A percentile compares a stretch with the other conserved stretches of the same genome.
These are phyloP conservation scores for Malurus alboscapulatus DNA, from an alignment of 2,113 vertebrate species.

Conservation along the genomic window DNA sequence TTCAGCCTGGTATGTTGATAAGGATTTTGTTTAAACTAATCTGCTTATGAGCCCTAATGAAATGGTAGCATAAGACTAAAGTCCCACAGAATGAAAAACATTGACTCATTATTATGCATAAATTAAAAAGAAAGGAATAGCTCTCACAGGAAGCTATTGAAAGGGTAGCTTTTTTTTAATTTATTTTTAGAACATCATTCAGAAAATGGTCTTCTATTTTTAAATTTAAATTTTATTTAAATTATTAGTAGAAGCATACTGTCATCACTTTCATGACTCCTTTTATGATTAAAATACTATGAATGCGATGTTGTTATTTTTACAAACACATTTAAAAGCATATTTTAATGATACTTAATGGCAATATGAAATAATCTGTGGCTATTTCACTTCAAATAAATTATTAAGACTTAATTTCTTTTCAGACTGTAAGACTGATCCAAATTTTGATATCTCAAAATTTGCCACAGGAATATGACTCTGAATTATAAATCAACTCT, in stretches of 20 bases:
- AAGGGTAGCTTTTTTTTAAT: not conserved
- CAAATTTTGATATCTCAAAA: not conserved
- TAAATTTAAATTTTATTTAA: not conserved
- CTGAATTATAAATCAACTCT: not conserved
- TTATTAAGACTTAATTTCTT: not conserved
- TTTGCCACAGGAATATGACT: not conserved
- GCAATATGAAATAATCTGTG: not conserved
- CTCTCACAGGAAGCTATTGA: not conserved
- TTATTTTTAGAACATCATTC: not conserved
- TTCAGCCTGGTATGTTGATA: not conserved
- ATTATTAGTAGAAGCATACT: not conserved
- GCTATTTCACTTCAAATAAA: not conserved
- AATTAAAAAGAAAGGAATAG: not conserved
- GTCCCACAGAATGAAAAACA: not conserved
- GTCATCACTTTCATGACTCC: not conserved
- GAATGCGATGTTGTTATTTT: not conserved
- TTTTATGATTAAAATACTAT: not conserved
- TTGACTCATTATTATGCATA: not conserved
- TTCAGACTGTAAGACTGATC: not conserved
- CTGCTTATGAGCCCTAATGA: not conserved
- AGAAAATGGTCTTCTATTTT: not conserved
- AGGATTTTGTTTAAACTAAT: not conserved
- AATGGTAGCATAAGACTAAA: not conserved
- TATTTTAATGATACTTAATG: not conserved
- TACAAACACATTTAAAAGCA: not conserved